Evolutionary conservation across 2,797 vertebrate species (phyloP).

Genomic region (Lithobates pipiens): DNA sequence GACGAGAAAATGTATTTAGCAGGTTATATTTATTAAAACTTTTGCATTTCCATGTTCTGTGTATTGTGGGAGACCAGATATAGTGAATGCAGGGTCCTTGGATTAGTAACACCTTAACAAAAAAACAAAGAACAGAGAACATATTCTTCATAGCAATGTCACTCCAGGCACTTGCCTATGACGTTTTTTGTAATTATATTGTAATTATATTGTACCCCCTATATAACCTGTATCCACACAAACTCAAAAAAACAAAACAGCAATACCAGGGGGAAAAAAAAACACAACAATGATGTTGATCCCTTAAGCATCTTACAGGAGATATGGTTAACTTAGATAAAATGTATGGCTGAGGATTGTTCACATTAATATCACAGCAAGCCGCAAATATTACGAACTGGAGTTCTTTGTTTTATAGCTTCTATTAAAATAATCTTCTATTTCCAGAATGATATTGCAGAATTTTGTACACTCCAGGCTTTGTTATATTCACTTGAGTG

Average conservation of each 20-base stretch:
- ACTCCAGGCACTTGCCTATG: no score
- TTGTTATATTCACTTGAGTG: conserved; percentile 36
- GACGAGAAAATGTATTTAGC: no score
- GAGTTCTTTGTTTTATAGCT: conserved; percentile 20
- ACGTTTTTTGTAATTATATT: no score
- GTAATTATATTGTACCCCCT: no score
- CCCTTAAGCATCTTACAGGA: conserved; percentile 26
- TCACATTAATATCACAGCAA: neutral
- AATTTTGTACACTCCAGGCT: conserved; percentile 8
- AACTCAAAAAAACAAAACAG: neutral
- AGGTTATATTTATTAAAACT: no score
- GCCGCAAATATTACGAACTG: neutral
- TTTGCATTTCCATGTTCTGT: no score
- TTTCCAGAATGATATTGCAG: conserved; percentile 6
- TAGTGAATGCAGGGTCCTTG: no score
- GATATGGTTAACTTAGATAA: neutral
- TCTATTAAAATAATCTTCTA: conserved; percentile 36
- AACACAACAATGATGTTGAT: neutral
- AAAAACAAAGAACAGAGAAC: no score
- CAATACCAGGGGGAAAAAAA: neutral
- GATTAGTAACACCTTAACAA: no score
- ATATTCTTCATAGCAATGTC: no score
- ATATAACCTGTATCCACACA: neutral
- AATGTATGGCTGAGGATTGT: neutral
- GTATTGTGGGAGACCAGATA: no score